Conservation (phyloP, 2,888 invertebrate genomes). For the Parnassius apollo region DNA sequence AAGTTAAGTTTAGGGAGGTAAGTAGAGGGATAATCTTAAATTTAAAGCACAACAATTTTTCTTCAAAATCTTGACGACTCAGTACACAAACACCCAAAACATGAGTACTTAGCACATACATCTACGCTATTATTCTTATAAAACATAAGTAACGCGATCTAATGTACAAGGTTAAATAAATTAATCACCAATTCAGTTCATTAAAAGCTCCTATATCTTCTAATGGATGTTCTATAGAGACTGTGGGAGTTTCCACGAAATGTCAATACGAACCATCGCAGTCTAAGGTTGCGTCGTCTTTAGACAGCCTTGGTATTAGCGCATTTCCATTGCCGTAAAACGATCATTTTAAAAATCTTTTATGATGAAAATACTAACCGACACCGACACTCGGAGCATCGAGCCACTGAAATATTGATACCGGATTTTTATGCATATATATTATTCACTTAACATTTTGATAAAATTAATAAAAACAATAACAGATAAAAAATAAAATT, state of each 20-base stretch:
- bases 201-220: neutral
- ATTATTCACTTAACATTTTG: no score
- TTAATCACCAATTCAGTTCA: neutral
- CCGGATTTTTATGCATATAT: no score
- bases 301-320: neutral
- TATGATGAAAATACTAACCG: neutral
- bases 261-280: slow-evolving; percentile 1
- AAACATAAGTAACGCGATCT: neutral
- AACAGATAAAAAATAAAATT: no score
- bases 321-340: slow-evolving; percentile 4
- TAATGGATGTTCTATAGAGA: neutral
- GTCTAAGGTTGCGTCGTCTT: neutral
- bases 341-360: neutral
- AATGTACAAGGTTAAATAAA: neutral
- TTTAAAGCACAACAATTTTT: no score
- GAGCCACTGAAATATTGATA: no score
- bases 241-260: slow-evolving; percentile 13
- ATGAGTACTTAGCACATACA: neutral
- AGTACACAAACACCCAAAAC: neutral
- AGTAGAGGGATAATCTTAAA: no score
- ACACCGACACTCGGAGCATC: no score
- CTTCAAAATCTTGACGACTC: no score
- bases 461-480: no score
- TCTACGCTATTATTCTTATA: neutral
- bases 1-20: no score